Evolutionary conservation across 2,797 vertebrate genomes (phyloP), one percentile per base, ranked within the genome.

Genomic region (Notolepis coatsorum): DNA sequence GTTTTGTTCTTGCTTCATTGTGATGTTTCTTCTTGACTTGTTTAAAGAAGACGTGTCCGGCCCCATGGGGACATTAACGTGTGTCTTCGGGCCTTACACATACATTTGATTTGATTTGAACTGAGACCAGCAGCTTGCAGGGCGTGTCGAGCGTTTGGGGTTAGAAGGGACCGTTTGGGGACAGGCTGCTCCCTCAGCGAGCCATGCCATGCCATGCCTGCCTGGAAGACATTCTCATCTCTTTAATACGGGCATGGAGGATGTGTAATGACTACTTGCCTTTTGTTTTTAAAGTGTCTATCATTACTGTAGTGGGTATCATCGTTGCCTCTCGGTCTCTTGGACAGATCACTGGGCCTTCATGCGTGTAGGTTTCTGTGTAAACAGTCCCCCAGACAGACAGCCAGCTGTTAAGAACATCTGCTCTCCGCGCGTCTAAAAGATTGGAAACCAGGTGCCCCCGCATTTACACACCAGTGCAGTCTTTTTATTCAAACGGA

Each of bases 231-330:
- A 65, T 73, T 51, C 53, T 78, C 50, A 70, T 84, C 53, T 84
- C 53, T 76, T 78, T 64, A 24, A 37, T 61, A 52, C 62, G 64
- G 67, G 39, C 18, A 53, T 37, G 59, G 61, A 62, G 30, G 8
- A 20, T 18, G 37, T 68, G 30, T 84, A 86, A 86, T 81, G 63
- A 82, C 61, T 57, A 73, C 63, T 50, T 85, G n/a, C 54, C 3
- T 15, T 67, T 61, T 70, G 39, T 61, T 68, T 68, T 72, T 76
- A 7, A 31, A 67, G 61, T 48, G 51, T 58, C 12, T 5, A 48
- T 56, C 23, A 30, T 70, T 54, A 38, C 47, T 59, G 46, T 35
- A 55, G 33, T 23, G 28, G 46, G 24, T 69, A 61, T 82, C n/a
- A n/a, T n/a, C n/a, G n/a, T n/a, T n/a, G n/a, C n/a, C n/a, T n/a